phyloP scores from a whole-genome alignment of 2,888 invertebrate genomes.

The Altica lythri region DNA sequence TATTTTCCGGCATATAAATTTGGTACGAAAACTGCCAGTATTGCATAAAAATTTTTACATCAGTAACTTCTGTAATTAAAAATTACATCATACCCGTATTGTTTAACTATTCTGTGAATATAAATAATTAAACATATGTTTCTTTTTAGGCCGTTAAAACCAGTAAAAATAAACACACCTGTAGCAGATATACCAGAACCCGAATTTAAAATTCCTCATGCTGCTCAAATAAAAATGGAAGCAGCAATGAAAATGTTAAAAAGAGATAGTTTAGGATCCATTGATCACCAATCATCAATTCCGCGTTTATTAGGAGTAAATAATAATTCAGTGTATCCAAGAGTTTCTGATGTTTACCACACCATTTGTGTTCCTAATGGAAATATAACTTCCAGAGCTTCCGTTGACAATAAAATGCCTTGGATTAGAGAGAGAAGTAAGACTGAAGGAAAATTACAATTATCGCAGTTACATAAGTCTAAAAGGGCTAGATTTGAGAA shows the following conservation, averaged over 20 bases:
- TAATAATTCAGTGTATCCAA: slow-evolving; percentile 68
- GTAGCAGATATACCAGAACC: slow-evolving; percentile 41
- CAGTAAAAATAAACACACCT: slow-evolving; percentile 67
- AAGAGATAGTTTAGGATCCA: slow-evolving; percentile 37
- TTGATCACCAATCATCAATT: slow-evolving; percentile 48
- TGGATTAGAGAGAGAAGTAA: slow-evolving; percentile 24
- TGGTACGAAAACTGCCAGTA: too few species aligned
- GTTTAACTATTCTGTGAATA: neutral
- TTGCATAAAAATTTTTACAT: too few species aligned
- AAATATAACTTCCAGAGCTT: slow-evolving; percentile 42
- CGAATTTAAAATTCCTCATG: slow-evolving; percentile 53
- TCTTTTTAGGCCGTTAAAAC: slow-evolving; percentile 72
- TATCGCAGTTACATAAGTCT: slow-evolving; percentile 34
- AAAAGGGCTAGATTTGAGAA: slow-evolving; percentile 47
- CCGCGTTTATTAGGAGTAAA: slow-evolving; percentile 50
- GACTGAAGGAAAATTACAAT: slow-evolving; percentile 36
- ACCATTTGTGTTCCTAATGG: slow-evolving; percentile 51
- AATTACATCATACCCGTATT: neutral
- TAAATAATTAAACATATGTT: slow-evolving; percentile 6
- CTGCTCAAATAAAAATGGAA: slow-evolving; percentile 52
- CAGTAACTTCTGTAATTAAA: too few species aligned
- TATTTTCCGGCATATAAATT: too few species aligned
- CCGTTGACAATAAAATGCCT: slow-evolving; percentile 31
- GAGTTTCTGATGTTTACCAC: slow-evolving; percentile 69
- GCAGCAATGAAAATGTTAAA: slow-evolving; percentile 48